Base-by-base conservation (phyloP, 2,113 vertebrate species). In the Coreoperca whiteheadi region DNA sequence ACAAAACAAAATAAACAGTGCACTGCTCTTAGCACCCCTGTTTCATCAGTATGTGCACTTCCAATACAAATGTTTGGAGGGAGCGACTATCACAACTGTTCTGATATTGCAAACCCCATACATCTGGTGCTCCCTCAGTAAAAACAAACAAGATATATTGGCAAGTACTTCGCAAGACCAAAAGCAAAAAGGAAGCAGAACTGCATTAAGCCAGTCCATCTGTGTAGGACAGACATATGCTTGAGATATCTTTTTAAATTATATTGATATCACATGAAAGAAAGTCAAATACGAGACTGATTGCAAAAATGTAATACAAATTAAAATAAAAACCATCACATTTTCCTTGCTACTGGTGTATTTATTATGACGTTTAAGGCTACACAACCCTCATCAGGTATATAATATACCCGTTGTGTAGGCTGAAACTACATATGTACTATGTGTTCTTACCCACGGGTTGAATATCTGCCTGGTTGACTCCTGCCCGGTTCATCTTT, bases 401-500 rank as follows among this genome's bases (percentile, higher is more conserved):
- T 8, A 30, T 3, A 59, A 64, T 34, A 34, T 5, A 34, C 56
- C n/a, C 16, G 46, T 12, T 21, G 28, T n/a, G 1, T 10, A 3
- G 23, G 18, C 51, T 11, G 3, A 41, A 12, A 37, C 25, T n/a
- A n/a, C n/a, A n/a, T n/a, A 41, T 15, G 0, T 10, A 5, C 15
- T 25, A 0, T 18, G 2, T 54, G 37, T 30, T 46, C 94, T 92
- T 92, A 96, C 96, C 96, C 2, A 84, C 91, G 12, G 96, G 95
- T 54, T 96, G 96, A 18, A 96, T 73, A 46, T 95, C 95, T 54
- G 83, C 93, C 88, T 96, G 96, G 73, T 94, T 94, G 82, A 96
- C 93, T 88, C 92, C 95, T 23, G 88, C 56, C 81, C 96, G 86
- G 78, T 96, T 96, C 0, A 43, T 4, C 48, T 85, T 94, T 41